Percentiles rank a stretch among this genome's conserved stretches.
phyloP scores from a whole-genome alignment of 2,113 vertebrate genomes.

The Charina bottae region DNA sequence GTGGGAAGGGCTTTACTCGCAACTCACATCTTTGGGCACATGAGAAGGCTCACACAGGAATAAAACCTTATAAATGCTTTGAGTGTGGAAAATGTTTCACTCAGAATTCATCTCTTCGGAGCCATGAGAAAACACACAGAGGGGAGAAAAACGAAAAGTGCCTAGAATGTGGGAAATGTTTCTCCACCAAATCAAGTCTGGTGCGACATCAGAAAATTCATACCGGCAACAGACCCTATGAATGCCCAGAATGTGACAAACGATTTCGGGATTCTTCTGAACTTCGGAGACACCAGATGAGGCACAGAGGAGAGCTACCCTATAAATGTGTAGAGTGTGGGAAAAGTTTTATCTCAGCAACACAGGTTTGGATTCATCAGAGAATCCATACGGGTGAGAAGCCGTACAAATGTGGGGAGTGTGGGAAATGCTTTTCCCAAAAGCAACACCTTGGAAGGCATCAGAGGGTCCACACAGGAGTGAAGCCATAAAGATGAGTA shows the following conservation, averaged over 20 bases:
- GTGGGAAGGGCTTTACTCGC: background rate
- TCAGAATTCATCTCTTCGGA: background rate
- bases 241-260: background rate
- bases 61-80: fast-evolving
- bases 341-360: background rate
- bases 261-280: background rate
- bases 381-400: no score
- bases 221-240: background rate
- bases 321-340: background rate
- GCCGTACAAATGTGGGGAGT: background rate
- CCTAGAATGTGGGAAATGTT: background rate
- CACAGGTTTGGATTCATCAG: background rate
- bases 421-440: background rate
- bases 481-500: background rate
- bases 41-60: background rate
- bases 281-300: no score
- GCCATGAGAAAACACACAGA: background rate
- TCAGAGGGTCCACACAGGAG: background rate
- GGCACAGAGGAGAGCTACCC: background rate
- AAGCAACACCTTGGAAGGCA: background rate
- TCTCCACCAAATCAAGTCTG: fast-evolving
- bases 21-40: fast-evolving
- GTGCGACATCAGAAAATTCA: background rate
- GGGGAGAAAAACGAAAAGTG: background rate
- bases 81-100: background rate